phyloP scores from a whole-genome alignment of 2,888 invertebrate species.

The Synergus itoensis region DNA sequence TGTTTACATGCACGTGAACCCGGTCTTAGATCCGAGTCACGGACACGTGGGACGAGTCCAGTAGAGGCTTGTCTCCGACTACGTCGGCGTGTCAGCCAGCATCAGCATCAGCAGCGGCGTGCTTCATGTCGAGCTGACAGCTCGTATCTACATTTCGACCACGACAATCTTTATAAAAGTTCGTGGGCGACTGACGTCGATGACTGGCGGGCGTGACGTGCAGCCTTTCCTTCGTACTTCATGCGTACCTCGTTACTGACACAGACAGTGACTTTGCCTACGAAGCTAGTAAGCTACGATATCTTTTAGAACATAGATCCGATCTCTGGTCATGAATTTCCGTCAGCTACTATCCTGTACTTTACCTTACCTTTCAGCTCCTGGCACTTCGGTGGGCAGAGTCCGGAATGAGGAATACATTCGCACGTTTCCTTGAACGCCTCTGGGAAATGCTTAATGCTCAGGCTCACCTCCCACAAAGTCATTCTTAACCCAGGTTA shows the following conservation, averaged over 20 bases:
- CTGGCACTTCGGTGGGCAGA: slow-evolving; percentile 18
- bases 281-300: background rate
- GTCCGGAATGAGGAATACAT: background rate
- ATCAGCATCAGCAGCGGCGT: slow-evolving; percentile 61
- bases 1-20: background rate
- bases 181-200: slow-evolving; percentile 70
- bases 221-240: slow-evolving; percentile 58
- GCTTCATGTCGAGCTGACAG: slow-evolving; percentile 68
- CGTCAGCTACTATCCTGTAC: slow-evolving; percentile 16
- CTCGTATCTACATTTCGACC: slow-evolving; percentile 68
- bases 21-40: slow-evolving; percentile 5
- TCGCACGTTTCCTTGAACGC: slow-evolving; percentile 23
- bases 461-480: background rate
- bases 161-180: slow-evolving; percentile 69
- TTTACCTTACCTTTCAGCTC: slow-evolving; percentile 17
- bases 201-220: slow-evolving; percentile 70
- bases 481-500: background rate
- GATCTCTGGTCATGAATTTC: slow-evolving; percentile 20
- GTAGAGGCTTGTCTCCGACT: slow-evolving; percentile 56
- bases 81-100: slow-evolving; percentile 61
- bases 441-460: background rate
- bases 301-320: slow-evolving; percentile 5
- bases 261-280: slow-evolving; percentile 10
- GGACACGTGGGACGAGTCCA: slow-evolving; percentile 25
- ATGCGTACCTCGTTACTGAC: slow-evolving; percentile 64